Percentiles rank a stretch among this genome's conserved stretches.
phyloP scores from a whole-genome alignment of 2,888 invertebrate species.

The Xestobium rufovillosum region DNA sequence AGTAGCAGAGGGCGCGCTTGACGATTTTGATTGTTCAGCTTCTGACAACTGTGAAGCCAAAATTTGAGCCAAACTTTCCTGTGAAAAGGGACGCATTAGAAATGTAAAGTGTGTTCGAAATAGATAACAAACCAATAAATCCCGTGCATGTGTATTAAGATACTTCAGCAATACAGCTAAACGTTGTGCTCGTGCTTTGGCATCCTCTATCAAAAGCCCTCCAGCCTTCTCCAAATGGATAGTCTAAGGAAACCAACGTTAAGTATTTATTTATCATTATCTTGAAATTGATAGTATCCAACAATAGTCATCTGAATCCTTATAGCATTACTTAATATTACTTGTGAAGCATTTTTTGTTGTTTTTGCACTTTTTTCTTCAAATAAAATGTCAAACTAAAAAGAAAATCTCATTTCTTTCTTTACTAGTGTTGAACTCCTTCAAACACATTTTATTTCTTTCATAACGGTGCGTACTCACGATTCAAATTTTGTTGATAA shows the following conservation, averaged over 20 bases:
- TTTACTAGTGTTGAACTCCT: too few species aligned
- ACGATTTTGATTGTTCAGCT: slow-evolving; percentile 24
- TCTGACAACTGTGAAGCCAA: slow-evolving; percentile 19
- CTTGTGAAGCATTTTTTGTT: slow-evolving; percentile 23
- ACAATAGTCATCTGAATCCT: slow-evolving; percentile 29
- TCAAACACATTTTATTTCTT: too few species aligned
- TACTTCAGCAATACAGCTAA: slow-evolving; percentile 46
- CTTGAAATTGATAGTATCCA: slow-evolving; percentile 25
- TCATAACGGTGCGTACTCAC: too few species aligned
- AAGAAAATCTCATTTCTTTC: slow-evolving; percentile 1
- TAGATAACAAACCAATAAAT: slow-evolving; percentile 47
- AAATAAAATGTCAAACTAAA: not conserved
- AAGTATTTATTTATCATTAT: slow-evolving; percentile 15
- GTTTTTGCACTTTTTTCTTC: slow-evolving; percentile 22
- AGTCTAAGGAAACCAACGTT: slow-evolving; percentile 41
- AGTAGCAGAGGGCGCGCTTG: slow-evolving; percentile 19
- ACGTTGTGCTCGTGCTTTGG: slow-evolving; percentile 44
- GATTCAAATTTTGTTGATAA: too few species aligned
- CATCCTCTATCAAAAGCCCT: slow-evolving; percentile 47
- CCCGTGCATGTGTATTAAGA: slow-evolving; percentile 47
- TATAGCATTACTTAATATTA: slow-evolving; percentile 34
- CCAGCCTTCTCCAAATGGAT: slow-evolving; percentile 54
- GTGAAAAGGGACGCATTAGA: slow-evolving; percentile 18
- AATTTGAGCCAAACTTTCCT: slow-evolving; percentile 33
- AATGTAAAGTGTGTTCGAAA: not conserved